Evolutionary conservation across 2,888 invertebrate species (phyloP), one percentile per base, ranked within the genome.

Genomic region (Hemithea aestivaria): DNA sequence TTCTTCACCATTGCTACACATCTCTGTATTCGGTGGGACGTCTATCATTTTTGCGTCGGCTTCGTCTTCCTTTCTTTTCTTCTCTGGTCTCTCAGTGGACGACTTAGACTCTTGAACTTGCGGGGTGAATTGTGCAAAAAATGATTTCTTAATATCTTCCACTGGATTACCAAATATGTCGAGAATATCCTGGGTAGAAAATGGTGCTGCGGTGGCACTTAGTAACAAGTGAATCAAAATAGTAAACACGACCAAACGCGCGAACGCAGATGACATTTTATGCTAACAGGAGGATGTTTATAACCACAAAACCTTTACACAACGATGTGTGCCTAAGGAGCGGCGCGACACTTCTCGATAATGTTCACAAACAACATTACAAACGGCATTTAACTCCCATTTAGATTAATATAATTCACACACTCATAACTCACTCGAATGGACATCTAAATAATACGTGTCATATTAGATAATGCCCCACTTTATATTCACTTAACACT

Each of bases 91-190:
- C 25, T 39, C 36, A 10, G 29, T 40, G 23, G 34, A 31, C 6
- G 25, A 7, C 20, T 23, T 23, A 10, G 27, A 9, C 2, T 31
- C 27, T 8, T 27, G 21, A 23, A 8, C 25, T 24, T 48, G 16
- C 5, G 16, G 16, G 5, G 2, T 39, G 11, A 11, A n/a, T 38
- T 51, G 47, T 1, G 35, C 12, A 16, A 37, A 12, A 36, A 56
- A 31, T 9, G 48, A 59, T 34, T 54, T 59, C 41, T 65, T 45
- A 9, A 84, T 59, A 47, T 82, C 81, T 43, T 66, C 65, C 2
- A 83, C 48, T 3, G 85, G 85, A 58, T 83, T 81, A 1, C 73
- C 69, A 35, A 83, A 84, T 40, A 80, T 60, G 24, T 72, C 67
- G 1, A 73, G 49, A 20, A 80, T 55, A 20, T 73, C 73, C 39